Evolutionary conservation across 2,888 invertebrate genomes (phyloP).

Genomic region (Parnassius glacialis): DNA sequence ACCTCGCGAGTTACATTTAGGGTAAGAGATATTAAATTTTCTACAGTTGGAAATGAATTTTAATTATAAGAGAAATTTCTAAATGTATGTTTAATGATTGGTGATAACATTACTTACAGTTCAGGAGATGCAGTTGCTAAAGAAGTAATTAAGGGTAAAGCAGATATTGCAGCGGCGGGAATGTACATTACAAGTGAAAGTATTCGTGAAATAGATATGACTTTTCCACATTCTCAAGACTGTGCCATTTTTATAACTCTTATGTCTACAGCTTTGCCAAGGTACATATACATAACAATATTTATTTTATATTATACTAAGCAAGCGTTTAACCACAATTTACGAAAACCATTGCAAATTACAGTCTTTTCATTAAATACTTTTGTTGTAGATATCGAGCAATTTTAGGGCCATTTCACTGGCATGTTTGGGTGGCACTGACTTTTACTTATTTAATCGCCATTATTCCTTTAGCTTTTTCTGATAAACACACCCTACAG

Average conservation of each 20-base stretch:
- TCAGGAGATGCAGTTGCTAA: slow-evolving; percentile 82
- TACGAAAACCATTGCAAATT: too few species aligned
- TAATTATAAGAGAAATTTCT: too few species aligned
- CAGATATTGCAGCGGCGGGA: slow-evolving; percentile 87
- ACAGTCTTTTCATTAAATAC: not conserved
- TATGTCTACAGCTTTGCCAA: slow-evolving; percentile 88
- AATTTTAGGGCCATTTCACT: slow-evolving; percentile 91
- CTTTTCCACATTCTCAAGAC: slow-evolving; percentile 85
- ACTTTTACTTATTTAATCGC: slow-evolving; percentile 86
- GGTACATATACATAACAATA: slow-evolving; percentile 52
- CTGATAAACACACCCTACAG: slow-evolving; percentile 84
- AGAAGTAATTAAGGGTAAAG: slow-evolving; percentile 75
- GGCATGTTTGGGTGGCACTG: slow-evolving; percentile 89
- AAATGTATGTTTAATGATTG: too few species aligned
- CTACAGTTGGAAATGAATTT: too few species aligned
- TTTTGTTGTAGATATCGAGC: slow-evolving; percentile 85
- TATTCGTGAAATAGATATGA: slow-evolving; percentile 78
- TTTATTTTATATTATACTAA: too few species aligned
- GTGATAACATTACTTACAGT: slow-evolving; percentile 49
- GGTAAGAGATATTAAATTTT: slow-evolving; percentile 57
- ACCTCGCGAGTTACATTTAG: slow-evolving; percentile 66
- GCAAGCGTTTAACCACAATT: too few species aligned
- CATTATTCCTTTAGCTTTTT: slow-evolving; percentile 87
- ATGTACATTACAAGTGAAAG: slow-evolving; percentile 83
- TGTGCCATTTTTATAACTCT: slow-evolving; percentile 89